Evolutionary conservation across 2,113 vertebrate genomes (phyloP), one percentile per base, ranked within the genome.

Genomic region (Trinectes maculatus): DNA sequence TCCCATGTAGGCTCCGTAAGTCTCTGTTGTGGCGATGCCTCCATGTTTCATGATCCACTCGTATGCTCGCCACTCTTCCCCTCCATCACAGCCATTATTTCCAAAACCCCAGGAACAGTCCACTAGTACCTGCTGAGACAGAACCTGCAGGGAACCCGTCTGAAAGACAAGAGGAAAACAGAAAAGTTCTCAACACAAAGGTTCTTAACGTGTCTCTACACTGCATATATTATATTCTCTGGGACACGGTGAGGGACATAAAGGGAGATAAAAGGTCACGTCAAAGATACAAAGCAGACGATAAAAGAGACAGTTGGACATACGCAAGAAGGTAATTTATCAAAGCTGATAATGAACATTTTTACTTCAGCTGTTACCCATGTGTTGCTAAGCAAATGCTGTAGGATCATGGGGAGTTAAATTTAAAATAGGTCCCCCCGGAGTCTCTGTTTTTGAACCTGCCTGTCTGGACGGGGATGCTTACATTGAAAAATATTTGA

Each of bases 81-180:
- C 91, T 3, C 94, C 92, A 0, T 95, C 94, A 0, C 93, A 96
- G 47, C 90, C 93, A 0, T 92, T 90, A 46, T 96, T 96, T 21
- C 92, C 93, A 0, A 95, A 95, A 56, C 93, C 93, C 94, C 91
- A 94, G 51, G 93, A 92, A 62, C 95, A 95, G 82, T 95, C 94
- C 0, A 94, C 89, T 76, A 96, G 86, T 78, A 94, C 92, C 90
- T 95, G 93, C 59, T 95, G 94, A 53, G 94, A 95, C 57, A 95
- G 85, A 2, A 89, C 82, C 57, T 93, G 91, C 82, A 92, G 88
- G 64, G 85, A 78, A 0, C 95, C 93, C 0, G 88, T 93, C 93
- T 95, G 75, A 0, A 2, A 73, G 42, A 53, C 2, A 39, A 13
- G 12, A 31, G 26, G 18, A 59, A 16, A 25, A 24, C 19, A 12